A percentile compares a stretch with the other conserved stretches of the same genome.
Evolutionary conservation across 2,888 invertebrate species (phyloP).

Genomic region (Rhimphoctona megacephalus): DNA sequence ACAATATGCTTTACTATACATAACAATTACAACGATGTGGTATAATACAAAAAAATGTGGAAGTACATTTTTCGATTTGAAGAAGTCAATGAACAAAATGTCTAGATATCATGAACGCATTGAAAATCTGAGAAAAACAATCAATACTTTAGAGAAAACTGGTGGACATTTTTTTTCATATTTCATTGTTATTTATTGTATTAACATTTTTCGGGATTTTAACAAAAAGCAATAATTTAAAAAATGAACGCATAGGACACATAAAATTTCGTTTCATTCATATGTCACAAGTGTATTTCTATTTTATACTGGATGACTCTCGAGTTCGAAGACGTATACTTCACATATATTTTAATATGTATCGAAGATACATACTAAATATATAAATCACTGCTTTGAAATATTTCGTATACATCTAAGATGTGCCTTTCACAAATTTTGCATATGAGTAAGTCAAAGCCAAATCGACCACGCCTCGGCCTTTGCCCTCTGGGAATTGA

Average conservation of each 20-base stretch:
- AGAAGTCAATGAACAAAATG: neutral
- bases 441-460: neutral
- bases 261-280: neutral
- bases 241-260: neutral
- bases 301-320: neutral
- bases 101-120: neutral
- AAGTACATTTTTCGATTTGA: neutral
- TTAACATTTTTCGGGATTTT: neutral
- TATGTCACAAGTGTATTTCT: neutral
- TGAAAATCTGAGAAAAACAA: neutral
- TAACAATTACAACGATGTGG: neutral
- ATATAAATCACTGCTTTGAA: too few relatives aligned
- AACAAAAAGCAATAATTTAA: neutral
- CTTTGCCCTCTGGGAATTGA: neutral
- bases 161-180: neutral
- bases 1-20: neutral
- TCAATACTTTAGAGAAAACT: neutral
- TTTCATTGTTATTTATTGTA: neutral
- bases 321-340: neutral
- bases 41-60: constrained; percentile 7
- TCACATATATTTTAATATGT: neutral
- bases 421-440: neutral
- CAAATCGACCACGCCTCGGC: neutral
- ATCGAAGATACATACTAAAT: neutral
- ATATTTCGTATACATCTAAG: neutral